Conservation (phyloP, 2,888 invertebrate species). For the Actias luna region DNA sequence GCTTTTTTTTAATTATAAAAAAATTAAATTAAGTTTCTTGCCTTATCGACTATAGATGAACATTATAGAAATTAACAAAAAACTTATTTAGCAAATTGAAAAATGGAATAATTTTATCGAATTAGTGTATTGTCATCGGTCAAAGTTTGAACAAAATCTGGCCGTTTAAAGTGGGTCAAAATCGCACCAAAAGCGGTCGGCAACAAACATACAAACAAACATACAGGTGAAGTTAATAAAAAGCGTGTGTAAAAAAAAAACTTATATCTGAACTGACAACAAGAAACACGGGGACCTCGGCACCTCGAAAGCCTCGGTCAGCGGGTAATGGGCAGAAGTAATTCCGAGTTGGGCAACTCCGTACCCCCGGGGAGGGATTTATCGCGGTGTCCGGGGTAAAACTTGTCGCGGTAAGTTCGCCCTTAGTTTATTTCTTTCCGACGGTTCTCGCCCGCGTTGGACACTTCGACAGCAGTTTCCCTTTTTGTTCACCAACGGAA, state of each 20-base stretch:
- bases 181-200: too few relatives aligned
- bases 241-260: constrained; percentile 1
- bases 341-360: constrained; percentile 11
- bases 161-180: too few relatives aligned
- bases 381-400: constrained; percentile 6
- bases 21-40: too few relatives aligned
- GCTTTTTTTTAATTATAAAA: too few relatives aligned
- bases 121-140: too few relatives aligned
- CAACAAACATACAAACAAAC: too few relatives aligned
- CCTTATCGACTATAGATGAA: too few relatives aligned
- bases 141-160: too few relatives aligned
- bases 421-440: constrained; percentile 7
- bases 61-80: too few relatives aligned
- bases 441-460: background rate
- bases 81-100: too few relatives aligned
- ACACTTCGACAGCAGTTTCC: background rate
- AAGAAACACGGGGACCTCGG: constrained; percentile 1
- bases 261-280: constrained; percentile 1
- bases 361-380: constrained; percentile 12
- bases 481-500: background rate
- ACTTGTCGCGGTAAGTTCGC: background rate
- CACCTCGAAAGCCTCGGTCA: constrained; percentile 12
- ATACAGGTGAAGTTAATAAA: too few relatives aligned
- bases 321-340: constrained; percentile 12
- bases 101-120: too few relatives aligned